phyloP scores from a whole-genome alignment of 2,113 vertebrate genomes.

The Pantherophis guttatus region DNA sequence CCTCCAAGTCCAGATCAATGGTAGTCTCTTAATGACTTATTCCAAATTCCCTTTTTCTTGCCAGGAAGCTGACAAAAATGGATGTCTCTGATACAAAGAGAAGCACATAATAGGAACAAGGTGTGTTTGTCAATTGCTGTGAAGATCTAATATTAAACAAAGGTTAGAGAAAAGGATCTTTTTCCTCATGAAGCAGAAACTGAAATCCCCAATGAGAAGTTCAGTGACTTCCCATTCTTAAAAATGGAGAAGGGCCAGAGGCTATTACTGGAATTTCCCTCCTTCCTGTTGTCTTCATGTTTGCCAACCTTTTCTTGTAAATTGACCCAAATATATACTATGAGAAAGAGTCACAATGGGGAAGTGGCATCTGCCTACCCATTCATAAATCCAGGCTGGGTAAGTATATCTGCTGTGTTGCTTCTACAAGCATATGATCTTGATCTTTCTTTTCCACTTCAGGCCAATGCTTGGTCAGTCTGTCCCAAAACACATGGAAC shows the following conservation, averaged over 20 bases:
- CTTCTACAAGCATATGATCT: background rate
- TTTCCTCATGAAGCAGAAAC: conserved; percentile 28
- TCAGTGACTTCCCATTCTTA: conserved; percentile 51
- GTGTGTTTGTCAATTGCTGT: background rate
- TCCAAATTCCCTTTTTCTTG: background rate
- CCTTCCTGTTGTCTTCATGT: background rate
- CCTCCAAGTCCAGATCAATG: background rate
- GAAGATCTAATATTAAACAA: background rate
- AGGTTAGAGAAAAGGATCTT: conserved; percentile 17
- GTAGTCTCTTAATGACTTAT: background rate
- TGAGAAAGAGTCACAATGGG: background rate
- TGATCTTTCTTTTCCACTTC: fast-evolving
- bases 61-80: background rate
- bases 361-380: conserved; percentile 18
- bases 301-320: conserved; percentile 55
- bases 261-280: conserved; percentile 55
- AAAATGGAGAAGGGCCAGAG: conserved; percentile 58
- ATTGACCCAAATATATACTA: conserved; percentile 38
- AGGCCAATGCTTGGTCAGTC: fast-evolving
- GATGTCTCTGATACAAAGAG: background rate
- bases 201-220: conserved; percentile 51
- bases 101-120: background rate
- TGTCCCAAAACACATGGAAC: background rate
- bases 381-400: background rate
- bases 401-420: fast-evolving